Evolutionary conservation across 2,888 invertebrate species (phyloP).

Genomic region (Tetramorium bicarinatum): DNA sequence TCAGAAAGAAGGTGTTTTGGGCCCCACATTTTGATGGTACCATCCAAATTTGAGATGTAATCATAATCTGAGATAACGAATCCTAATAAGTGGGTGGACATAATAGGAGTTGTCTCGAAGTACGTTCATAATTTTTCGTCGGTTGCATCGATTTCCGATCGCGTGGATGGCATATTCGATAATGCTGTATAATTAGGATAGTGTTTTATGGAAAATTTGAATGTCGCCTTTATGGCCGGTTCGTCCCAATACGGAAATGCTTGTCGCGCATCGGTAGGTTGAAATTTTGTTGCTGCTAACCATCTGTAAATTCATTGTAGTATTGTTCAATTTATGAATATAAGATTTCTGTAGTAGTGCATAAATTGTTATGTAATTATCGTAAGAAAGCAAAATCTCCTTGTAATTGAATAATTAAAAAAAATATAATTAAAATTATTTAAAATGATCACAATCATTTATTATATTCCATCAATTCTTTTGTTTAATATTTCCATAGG

Average conservation of each 20-base stretch:
- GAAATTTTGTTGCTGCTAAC: slow-evolving; percentile 90
- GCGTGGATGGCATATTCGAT: slow-evolving; percentile 80
- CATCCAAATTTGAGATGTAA: slow-evolving; percentile 68
- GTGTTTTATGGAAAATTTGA: slow-evolving; percentile 89
- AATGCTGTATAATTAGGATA: slow-evolving; percentile 85
- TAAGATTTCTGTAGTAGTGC: background rate
- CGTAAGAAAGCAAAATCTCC: too few species aligned
- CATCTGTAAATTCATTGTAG: slow-evolving; percentile 85
- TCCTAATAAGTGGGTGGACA: slow-evolving; percentile 88
- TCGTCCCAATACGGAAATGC: slow-evolving; percentile 93
- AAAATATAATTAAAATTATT: too few species aligned
- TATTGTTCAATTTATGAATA: background rate
- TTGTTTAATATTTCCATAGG: too few species aligned
- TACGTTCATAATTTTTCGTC: slow-evolving; percentile 60
- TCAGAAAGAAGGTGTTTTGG: slow-evolving; percentile 79
- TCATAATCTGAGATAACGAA: slow-evolving; percentile 88
- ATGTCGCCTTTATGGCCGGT: slow-evolving; percentile 90
- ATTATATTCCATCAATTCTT: too few species aligned
- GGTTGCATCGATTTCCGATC: slow-evolving; percentile 7
- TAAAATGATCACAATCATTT: too few species aligned
- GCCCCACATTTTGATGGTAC: slow-evolving; percentile 63
- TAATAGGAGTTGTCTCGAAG: slow-evolving; percentile 72
- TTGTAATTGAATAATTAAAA: too few species aligned
- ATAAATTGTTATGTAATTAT: background rate
- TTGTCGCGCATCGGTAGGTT: slow-evolving; percentile 89